Evolutionary conservation across 2,888 invertebrate genomes (phyloP), one percentile per base, ranked within the genome.

Genomic region (Tiphia femorata): DNA sequence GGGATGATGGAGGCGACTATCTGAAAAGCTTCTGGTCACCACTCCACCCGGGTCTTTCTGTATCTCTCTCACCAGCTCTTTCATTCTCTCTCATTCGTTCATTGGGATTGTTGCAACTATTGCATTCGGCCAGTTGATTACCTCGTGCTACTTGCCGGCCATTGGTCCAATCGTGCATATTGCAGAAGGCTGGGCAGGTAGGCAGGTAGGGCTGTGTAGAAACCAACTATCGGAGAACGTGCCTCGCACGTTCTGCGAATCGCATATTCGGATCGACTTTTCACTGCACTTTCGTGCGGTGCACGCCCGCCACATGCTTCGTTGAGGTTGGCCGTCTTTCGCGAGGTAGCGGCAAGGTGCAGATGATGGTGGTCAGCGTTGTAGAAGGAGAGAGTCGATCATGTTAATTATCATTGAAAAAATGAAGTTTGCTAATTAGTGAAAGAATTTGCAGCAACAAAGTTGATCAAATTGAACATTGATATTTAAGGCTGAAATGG

Each of bases 141-240:
- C 83, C 83, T 83, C 81, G 82, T 81, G 77, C 82, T 62, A 83
- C 82, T 83, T 83, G 79, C 54, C 70, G 70, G 70, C 71, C 72
- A 82, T 82, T 82, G 82, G 82, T 78, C 69, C 69, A 76, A 66
- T 59, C 59, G 53, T 62, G 59, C 61, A 58, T 38, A 54, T 67
- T 60, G 64, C 60, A 60, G 44, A n/a, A n/a, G n/a, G n/a, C n/a
- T n/a, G n/a, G n/a, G n/a, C n/a, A n/a, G n/a, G n/a, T n/a, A n/a
- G n/a, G n/a, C 59, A 58, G 49, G 57, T 58, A 14, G 40, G 42
- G 7, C 40, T 21, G 47, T 4, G 38, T 17, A 19, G 35, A 35
- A 19, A 21, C 49, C 19, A 44, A 58, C 48, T 20, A 37, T 47
- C 40, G 55, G 61, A 61, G 59, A 66, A 66, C 58, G 65, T 54